Evolutionary conservation across 2,113 vertebrate species (phyloP), one percentile per base, ranked within the genome.

Genomic region (Campylomormyrus tamandua): DNA sequence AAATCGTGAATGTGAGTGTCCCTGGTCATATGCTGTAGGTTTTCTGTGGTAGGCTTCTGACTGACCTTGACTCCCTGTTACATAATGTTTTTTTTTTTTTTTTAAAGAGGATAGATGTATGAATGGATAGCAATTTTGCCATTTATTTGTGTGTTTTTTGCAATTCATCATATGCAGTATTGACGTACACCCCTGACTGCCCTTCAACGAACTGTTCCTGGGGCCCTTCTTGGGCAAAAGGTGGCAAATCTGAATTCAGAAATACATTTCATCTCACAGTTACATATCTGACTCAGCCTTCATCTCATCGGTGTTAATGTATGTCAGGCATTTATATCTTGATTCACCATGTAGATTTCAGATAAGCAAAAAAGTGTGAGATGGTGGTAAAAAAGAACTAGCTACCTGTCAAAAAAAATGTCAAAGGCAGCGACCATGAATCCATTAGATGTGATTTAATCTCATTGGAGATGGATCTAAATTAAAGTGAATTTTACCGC

Each of bases 361-460:
- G 86, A 91, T 90, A 91, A 92, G 88, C 83, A 45, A 39, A 52
- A 87, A 87, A 87, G n/a, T n/a, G 21, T 85, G 3, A 52, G 49
- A 31, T 10, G 24, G 49, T 24, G 17, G 87, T 53, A 66, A 35
- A 87, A 89, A 88, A 13, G 35, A 89, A 48, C 90, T 83, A 89
- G 50, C 56, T 83, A 58, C 35, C 74, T 89, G 89, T 89, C 15
- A 45, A 88, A 88, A 35, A 77, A 70, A 88, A 89, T 90, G 90
- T 92, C 91, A 92, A 91, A 91, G 92, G 56, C 89, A 88, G 90
- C 74, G 62, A 85, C 31, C 80, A 77, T 90, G 90, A 91, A 90
- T 91, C 11, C 39, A 90, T 87, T 62, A 90, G 83, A 84, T 92
- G 87, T 85, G 39, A 74, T 89, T 89, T 91, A 87, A 93, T 91